These are phyloP conservation scores for Agrilus planipennis DNA, from an alignment of 1,140 invertebrate species.

Conservation along the genomic window DNA sequence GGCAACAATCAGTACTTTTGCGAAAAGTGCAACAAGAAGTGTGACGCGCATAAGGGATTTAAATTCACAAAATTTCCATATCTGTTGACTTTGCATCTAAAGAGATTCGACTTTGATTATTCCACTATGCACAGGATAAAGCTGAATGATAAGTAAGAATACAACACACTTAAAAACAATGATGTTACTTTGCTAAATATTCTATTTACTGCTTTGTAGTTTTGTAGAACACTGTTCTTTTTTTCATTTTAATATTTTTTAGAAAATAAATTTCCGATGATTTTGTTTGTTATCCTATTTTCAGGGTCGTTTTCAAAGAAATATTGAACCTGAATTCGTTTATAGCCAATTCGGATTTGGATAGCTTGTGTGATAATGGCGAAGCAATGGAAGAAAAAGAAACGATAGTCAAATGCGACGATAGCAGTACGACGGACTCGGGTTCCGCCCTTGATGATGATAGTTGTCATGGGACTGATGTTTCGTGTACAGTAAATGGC, in stretches of 20 bases:
- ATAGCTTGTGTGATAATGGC: conserved; percentile 30
- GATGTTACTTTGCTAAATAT: too few species aligned
- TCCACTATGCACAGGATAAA: conserved; percentile 77
- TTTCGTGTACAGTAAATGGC: conserved; percentile 26
- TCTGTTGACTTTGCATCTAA: conserved; percentile 76
- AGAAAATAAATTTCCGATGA: too few species aligned
- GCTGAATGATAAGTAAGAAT: conserved; percentile 81
- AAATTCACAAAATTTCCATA: conserved; percentile 85
- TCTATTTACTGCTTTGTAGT: too few species aligned
- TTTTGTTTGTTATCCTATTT: conserved; percentile 29
- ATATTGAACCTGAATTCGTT: conserved; percentile 71
- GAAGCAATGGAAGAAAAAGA: conserved; percentile 35
- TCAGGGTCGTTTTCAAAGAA: conserved; percentile 75
- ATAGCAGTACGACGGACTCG: conserved; percentile 58
- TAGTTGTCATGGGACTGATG: conserved; percentile 37
- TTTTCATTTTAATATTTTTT: conserved; percentile 9
- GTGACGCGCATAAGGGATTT: conserved; percentile 84
- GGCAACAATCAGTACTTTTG: conserved; percentile 86
- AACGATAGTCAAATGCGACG: conserved; percentile 43
- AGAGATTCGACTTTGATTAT: conserved; percentile 88
- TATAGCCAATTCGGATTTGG: conserved; percentile 35
- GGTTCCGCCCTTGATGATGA: conserved; percentile 56
- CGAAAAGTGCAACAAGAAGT: conserved; percentile 79
- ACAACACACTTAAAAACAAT: too few species aligned
- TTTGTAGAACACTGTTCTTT: too few species aligned